Evolutionary conservation across 2,888 invertebrate genomes (phyloP).

Genomic region (Diaperis boleti): DNA sequence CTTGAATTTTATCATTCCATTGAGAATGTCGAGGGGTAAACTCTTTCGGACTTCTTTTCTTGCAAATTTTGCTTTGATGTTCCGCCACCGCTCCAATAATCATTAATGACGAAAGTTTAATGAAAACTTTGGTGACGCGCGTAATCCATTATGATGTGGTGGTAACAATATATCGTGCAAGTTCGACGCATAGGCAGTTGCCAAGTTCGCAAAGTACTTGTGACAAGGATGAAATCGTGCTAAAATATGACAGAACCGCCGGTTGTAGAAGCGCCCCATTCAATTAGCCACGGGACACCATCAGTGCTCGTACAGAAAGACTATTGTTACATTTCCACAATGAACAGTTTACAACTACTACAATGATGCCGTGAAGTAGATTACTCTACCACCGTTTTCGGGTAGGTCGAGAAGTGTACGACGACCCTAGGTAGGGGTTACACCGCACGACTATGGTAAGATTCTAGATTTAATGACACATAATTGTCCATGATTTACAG

Average conservation of each 20-base stretch:
- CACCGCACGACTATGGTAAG: no score
- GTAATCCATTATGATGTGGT: conserved; percentile 23
- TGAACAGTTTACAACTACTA: conserved; percentile 41
- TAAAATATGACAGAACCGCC: conserved; percentile 43
- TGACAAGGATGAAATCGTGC: conserved; percentile 47
- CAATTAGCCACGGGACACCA: conserved; percentile 43
- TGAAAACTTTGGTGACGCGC: conserved; percentile 21
- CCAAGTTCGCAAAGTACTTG: conserved; percentile 37
- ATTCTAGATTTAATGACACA: no score
- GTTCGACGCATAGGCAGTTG: conserved; percentile 36
- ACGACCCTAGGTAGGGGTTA: no score
- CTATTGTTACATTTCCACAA: conserved; percentile 41
- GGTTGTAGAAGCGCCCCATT: conserved; percentile 37
- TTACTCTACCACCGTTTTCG: conserved; percentile 25
- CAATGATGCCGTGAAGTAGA: conserved; percentile 29
- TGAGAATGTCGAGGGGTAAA: not conserved
- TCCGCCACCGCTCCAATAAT: conserved; percentile 13
- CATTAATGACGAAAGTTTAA: conserved; percentile 24
- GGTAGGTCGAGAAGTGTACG: not conserved
- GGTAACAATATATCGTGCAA: conserved; percentile 34
- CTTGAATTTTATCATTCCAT: not conserved
- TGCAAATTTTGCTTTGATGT: conserved; percentile 17
- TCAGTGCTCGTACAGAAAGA: conserved; percentile 30
- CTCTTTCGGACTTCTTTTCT: conserved; percentile 2
- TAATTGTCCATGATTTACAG: no score